Evolutionary conservation across 2,888 invertebrate genomes (phyloP), one percentile per base, ranked within the genome.

Genomic region (Oscheius sp.): DNA sequence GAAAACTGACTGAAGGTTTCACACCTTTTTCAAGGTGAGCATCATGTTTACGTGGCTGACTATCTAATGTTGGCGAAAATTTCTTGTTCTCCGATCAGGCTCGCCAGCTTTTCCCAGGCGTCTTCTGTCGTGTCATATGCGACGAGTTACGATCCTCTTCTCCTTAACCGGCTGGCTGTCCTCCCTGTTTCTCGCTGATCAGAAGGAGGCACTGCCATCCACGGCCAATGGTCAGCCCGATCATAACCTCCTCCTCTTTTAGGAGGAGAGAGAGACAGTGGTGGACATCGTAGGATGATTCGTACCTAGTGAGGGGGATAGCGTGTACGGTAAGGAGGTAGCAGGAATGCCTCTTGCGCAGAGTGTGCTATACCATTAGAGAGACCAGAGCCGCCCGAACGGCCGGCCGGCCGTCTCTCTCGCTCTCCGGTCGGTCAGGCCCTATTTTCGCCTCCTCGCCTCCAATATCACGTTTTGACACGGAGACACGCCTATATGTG

Each of bases 381-480:
- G 61, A 35, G 61, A n/a, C 35, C 18, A 61, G 61, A 43, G 35
- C 29, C 41, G 61, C 9, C 61, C 61, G 61, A 2, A n/a, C 29
- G 35, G 25, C 9, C 27, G 58, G 16, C 13, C 58, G 25, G 27
- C n/a, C 58, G 58, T 35, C 35, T 35, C 35, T 35, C 35, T 35
- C 35, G 3, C 35, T 35, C 35, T 35, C 35, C 35, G 35, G 35
- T 35, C 58, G 66, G 66, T 66, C 66, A 66, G 56, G 70, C 63
- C 71, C 71, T 71, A 71, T 71, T 71, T 71, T 71, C 71, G 70
- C 70, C 59, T 70, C 70, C 52, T 25, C 59, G 35, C 63, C 71
- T 63, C 71, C 63, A 59, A 59, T 71, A 70, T 63, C 71, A 71
- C 71, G 70, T 70, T 58, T 63, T 70, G 70, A 70, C 70, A 70